Percentiles rank a stretch among this genome's conserved stretches.
phyloP scores from a whole-genome alignment of 2,113 vertebrate species.

The Aleadryas rufinucha region DNA sequence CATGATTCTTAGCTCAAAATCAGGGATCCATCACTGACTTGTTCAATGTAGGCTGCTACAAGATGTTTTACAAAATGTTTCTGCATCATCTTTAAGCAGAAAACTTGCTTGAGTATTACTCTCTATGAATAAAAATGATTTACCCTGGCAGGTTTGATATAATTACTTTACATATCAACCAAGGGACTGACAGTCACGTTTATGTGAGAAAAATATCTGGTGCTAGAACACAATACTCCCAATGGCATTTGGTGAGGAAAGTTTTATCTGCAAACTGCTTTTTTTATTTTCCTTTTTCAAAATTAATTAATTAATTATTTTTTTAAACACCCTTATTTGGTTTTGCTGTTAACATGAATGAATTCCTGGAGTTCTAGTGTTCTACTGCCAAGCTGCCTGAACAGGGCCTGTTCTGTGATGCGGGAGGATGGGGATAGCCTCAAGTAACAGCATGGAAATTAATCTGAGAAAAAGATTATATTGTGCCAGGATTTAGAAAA shows the following conservation, averaged over 20 bases:
- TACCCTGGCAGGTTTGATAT: background rate
- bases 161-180: background rate
- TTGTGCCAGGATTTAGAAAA: background rate
- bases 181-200: background rate
- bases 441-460: background rate
- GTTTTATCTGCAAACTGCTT: background rate
- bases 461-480: background rate
- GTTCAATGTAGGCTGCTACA: background rate
- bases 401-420: background rate
- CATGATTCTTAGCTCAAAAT: background rate
- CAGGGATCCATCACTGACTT: background rate
- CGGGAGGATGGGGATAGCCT: background rate
- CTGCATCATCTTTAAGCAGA: background rate
- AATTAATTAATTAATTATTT: background rate
- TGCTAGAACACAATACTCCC: background rate
- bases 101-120: background rate
- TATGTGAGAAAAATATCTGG: background rate
- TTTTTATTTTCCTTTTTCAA: background rate
- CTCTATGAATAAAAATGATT: background rate
- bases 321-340: background rate
- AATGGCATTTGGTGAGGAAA: background rate
- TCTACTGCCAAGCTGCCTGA: background rate
- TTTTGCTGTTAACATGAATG: background rate
- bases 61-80: background rate
- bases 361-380: background rate